Evolutionary conservation across 2,113 vertebrate genomes (phyloP).

Genomic region (Vimba vimba): DNA sequence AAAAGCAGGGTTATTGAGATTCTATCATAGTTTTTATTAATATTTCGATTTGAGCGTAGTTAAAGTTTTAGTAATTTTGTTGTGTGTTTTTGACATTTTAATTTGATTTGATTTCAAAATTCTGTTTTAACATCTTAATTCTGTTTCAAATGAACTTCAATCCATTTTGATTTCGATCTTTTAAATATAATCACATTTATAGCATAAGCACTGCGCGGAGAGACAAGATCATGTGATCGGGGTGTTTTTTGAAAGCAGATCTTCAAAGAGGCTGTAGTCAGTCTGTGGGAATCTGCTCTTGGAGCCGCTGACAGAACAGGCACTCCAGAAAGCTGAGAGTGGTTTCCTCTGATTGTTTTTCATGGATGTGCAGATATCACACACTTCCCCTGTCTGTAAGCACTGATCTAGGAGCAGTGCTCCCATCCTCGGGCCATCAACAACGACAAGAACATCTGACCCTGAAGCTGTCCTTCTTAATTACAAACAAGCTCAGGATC

Average conservation of each 20-base stretch:
- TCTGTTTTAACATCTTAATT: too few species aligned
- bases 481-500: neutral
- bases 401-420: slow-evolving; percentile 10
- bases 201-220: neutral
- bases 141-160: slow-evolving; percentile 2
- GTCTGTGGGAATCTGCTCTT: slow-evolving; percentile 56
- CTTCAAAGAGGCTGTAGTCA: slow-evolving; percentile 20
- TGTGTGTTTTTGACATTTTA: too few species aligned
- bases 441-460: neutral
- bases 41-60: too few species aligned
- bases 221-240: neutral
- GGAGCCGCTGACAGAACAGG: slow-evolving; percentile 19
- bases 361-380: slow-evolving; percentile 46
- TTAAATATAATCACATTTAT: slow-evolving; percentile 29
- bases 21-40: too few species aligned
- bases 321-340: slow-evolving; percentile 62
- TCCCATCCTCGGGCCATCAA: neutral
- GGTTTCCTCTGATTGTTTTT: slow-evolving; percentile 75
- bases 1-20: too few species aligned
- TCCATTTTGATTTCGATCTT: neutral
- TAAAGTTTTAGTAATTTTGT: too few species aligned
- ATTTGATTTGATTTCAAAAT: too few species aligned
- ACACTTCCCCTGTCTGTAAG: slow-evolving; percentile 27
- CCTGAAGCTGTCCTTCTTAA: neutral
- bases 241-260: neutral